These are phyloP conservation scores for Drosophila nasuta DNA, from an alignment of 1,140 invertebrate species.

Conservation along the genomic window DNA sequence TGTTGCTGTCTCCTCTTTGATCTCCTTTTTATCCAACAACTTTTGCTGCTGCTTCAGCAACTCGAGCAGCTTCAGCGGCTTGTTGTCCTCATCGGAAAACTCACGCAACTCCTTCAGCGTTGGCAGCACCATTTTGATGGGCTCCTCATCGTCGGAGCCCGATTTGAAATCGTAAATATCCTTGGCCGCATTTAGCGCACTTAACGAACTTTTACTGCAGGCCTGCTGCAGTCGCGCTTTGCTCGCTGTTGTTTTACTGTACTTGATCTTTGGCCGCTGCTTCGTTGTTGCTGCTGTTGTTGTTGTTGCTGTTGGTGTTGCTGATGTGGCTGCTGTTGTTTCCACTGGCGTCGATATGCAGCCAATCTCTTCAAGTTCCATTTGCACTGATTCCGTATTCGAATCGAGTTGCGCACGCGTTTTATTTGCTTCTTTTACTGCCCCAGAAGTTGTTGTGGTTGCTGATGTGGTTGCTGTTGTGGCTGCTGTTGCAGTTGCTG, in stretches of 20 bases:
- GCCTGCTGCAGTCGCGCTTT: conserved; percentile 62
- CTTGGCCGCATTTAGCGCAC: conserved; percentile 47
- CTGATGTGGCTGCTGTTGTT: conserved; percentile 35
- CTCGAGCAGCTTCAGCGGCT: conserved; percentile 58
- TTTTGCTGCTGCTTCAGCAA: conserved; percentile 25
- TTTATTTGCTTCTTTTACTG: not conserved
- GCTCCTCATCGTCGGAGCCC: conserved; percentile 80
- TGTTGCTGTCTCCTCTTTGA: conserved; percentile 9
- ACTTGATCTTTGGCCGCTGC: conserved; percentile 70
- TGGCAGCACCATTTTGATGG: conserved; percentile 81
- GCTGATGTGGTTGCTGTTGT: conserved; percentile 13
- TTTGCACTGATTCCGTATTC: conserved; percentile 77
- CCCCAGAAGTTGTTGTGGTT: not conserved
- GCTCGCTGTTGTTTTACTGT: conserved; percentile 64
- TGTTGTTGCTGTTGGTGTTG: conserved; percentile 9
- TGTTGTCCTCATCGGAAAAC: conserved; percentile 81
- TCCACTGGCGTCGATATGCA: conserved; percentile 21
- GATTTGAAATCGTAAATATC: conserved; percentile 83
- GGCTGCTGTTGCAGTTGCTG: not conserved
- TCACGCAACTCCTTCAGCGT: conserved; percentile 75
- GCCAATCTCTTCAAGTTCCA: conserved; percentile 78
- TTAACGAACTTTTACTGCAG: conserved; percentile 24
- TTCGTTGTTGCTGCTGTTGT: conserved; percentile 26
- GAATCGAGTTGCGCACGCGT: conserved; percentile 53
- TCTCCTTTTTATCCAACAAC: not conserved